Conservation (phyloP, 1,140 invertebrate genomes). For the Acromyrmex charruanus region DNA sequence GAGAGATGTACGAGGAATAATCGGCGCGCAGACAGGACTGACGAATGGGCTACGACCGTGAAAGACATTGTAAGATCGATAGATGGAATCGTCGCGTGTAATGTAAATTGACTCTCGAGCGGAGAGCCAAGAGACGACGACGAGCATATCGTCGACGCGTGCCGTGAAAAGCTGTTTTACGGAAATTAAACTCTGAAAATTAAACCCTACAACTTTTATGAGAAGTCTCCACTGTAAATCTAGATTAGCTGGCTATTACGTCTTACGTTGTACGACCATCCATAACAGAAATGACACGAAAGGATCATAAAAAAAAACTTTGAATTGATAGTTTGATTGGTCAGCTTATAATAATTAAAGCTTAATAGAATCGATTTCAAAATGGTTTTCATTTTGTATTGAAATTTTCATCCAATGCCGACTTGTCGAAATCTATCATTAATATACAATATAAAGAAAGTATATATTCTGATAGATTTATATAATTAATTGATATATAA, state of each 20-base stretch:
- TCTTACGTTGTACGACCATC: neutral
- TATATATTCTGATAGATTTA: neutral
- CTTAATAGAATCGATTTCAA: neutral
- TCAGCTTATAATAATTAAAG: neutral
- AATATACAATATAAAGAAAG: neutral
- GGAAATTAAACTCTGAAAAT: conserved; percentile 36
- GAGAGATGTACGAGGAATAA: conserved; percentile 69
- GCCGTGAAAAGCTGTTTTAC: conserved; percentile 12
- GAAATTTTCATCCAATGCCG: neutral
- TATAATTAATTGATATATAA: neutral
- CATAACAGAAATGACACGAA: too few species aligned
- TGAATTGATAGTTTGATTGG: neutral
- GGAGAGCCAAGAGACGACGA: conserved; percentile 29
- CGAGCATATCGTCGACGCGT: conserved; percentile 55
- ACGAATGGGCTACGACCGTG: conserved; percentile 71
- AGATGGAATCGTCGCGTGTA: conserved; percentile 76
- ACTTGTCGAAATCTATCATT: neutral
- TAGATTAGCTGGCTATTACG: neutral
- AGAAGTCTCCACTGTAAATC: conserved; percentile 26
- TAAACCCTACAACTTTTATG: conserved; percentile 40
- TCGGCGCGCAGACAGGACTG: conserved; percentile 75
- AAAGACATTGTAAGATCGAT: conserved; percentile 76
- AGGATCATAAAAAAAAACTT: neutral
- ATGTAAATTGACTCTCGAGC: conserved; percentile 73
- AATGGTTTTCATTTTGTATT: neutral